Evolutionary conservation across 2,888 invertebrate genomes (phyloP).

Genomic region (Dynastes grantii): DNA sequence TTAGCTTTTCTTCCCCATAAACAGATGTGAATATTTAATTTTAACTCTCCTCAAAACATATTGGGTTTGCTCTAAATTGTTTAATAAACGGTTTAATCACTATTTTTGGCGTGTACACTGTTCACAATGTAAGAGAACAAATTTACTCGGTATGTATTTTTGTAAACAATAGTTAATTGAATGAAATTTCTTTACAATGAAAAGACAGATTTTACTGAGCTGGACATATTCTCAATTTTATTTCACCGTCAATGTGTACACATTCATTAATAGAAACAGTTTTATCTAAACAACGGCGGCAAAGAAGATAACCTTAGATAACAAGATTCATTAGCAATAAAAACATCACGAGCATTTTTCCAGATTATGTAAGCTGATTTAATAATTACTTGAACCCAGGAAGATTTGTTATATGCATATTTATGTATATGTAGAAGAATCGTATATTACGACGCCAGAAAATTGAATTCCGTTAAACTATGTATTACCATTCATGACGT

Average conservation of each 20-base stretch:
- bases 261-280: conserved; percentile 26
- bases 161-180: not conserved
- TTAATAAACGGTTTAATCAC: no score
- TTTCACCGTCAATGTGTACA: not conserved
- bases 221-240: not conserved
- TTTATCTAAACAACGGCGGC: conserved; percentile 4
- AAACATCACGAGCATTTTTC: conserved; percentile 19
- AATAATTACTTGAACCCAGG: not conserved
- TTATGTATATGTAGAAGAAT: not conserved
- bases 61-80: no score
- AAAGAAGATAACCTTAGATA: conserved; percentile 37
- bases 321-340: conserved; percentile 10
- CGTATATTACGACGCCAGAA: not conserved
- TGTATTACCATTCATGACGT: not conserved
- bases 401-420: not conserved
- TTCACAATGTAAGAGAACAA: no score
- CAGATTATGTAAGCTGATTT: conserved; percentile 18
- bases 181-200: not conserved
- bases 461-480: not conserved
- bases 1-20: no score
- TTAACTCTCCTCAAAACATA: no score
- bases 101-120: no score
- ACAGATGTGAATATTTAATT: no score
- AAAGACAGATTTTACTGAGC: not conserved
- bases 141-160: no score